phyloP scores from a whole-genome alignment of 2,797 vertebrate species.

The Anomalospiza imberbis region DNA sequence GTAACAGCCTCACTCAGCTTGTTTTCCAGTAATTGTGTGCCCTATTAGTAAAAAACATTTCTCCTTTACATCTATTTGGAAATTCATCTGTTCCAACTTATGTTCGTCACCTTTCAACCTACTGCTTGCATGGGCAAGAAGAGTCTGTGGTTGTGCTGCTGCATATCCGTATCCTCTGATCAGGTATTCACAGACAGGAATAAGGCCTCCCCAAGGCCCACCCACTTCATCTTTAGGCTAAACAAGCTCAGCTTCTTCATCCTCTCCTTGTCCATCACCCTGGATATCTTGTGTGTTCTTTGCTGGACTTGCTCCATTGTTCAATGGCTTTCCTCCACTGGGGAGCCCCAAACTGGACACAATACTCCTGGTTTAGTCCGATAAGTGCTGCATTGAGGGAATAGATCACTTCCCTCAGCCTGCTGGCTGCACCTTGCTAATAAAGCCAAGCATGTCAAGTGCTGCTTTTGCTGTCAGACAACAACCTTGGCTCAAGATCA shows the following conservation, averaged over 20 bases:
- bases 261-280: neutral
- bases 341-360: too few species aligned
- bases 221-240: neutral
- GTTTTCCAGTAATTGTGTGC: neutral
- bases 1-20: neutral
- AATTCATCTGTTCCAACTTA: neutral
- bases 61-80: neutral
- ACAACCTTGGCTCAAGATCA: neutral
- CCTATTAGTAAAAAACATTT: neutral
- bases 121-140: neutral
- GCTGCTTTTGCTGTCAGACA: neutral
- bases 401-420: neutral
- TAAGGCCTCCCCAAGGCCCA: neutral
- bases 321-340: neutral
- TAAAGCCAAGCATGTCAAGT: fast-evolving
- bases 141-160: neutral
- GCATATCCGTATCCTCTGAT: neutral
- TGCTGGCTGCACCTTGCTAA: neutral
- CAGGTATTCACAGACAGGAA: neutral
- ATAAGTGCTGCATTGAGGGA: neutral
- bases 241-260: neutral
- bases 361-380: neutral
- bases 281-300: neutral
- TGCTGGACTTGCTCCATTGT: neutral
- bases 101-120: neutral